Base-by-base conservation (phyloP, 1,140 invertebrate genomes). In the Plodia interpunctella region DNA sequence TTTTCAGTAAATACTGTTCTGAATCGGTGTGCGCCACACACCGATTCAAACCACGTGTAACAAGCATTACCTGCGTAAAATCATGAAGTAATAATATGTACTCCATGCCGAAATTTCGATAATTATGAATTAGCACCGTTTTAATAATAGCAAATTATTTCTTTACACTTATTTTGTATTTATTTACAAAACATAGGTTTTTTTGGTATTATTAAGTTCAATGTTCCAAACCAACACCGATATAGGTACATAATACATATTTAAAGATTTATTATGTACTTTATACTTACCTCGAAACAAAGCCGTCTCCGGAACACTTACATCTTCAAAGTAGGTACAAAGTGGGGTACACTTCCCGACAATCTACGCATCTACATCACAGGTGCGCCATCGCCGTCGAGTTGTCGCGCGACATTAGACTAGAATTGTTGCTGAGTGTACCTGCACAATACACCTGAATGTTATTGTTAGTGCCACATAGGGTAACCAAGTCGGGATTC, bases 361-460 rank as follows among this genome's bases (percentile, higher is more conserved):
- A 21, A 25, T 53, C 2, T 53, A 21, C 51, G 21, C 20, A 44
- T 44, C 38, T 44, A 44, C 38, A 44, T 44, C 38, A 44, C 57
- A 63, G 50, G 55, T 60, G 65, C 55, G 55, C 57, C 32, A 32
- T 32, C 30, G 21, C 53, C 60, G 53, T 53, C 53, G 56, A 55
- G 49, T 54, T 63, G 55, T 63, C 54, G 57, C 59, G 44, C 65
- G 44, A 66, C 65, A 58, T 67, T 59, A 63, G 15, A 49, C 58
- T 63, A 60, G 55, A 67, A 63, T 60, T 60, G 65, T 64, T 18
- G 49, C 18, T 51, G 49, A 19, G 18, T 51, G 49, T 21, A 20
- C 49, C 49, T 9, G 49, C 20, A 19, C 20, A 51, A 51, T 51
- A 51, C 49, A 51, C 18, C 49, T 51, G 49, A 20, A 51, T 51